Evolutionary conservation across 2,113 vertebrate species (phyloP), one percentile per base, ranked within the genome.

Genomic region (Polypterus senegalus): DNA sequence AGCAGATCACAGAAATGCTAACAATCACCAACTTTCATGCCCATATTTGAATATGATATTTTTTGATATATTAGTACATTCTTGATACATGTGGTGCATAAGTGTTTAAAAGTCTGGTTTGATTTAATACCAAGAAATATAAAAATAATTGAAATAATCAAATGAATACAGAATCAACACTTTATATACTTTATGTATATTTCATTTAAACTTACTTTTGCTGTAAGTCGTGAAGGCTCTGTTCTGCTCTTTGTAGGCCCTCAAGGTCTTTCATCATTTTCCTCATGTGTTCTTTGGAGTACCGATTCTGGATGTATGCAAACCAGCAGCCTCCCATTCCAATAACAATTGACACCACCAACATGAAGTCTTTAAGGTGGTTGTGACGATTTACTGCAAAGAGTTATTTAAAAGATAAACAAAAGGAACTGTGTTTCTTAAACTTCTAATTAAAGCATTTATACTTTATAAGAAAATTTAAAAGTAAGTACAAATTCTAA

Each of bases 291-390:
- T 99, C 96, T 77, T 94, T 98, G 1, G 94, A 98, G 76, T 94
- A 93, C 63, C 96, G 93, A 60, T 98, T 97, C 84, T 99, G 96
- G 82, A 98, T 97, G 75, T 91, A 98, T 70, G 96, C 94, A 4
- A 99, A 98, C 96, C 95, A 99, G 86, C 94, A 97, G 76, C 96
- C 96, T 0, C 94, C 94, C 82, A 99, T 94, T 3, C 94, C 96
- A 3, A 98, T 98, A 66, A 99, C 94, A 1, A 99, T 98, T 62
- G 96, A 98, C 10, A 99, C 92, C 46, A 98, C 94, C 81, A 99
- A 82, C 92, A 97, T 95, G 88, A 99, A 97, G 77, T 99, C 96
- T 77, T 99, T 99, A 67, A 99, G 76, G 80, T 98, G 95, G 81
- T 91, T 98, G 61, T 97, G 94, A 1, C 92, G 83, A 2, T 91